Evolutionary conservation across 1,140 invertebrate species (phyloP), one percentile per base, ranked within the genome.

Genomic region (Macrosteles quadrilineatus): DNA sequence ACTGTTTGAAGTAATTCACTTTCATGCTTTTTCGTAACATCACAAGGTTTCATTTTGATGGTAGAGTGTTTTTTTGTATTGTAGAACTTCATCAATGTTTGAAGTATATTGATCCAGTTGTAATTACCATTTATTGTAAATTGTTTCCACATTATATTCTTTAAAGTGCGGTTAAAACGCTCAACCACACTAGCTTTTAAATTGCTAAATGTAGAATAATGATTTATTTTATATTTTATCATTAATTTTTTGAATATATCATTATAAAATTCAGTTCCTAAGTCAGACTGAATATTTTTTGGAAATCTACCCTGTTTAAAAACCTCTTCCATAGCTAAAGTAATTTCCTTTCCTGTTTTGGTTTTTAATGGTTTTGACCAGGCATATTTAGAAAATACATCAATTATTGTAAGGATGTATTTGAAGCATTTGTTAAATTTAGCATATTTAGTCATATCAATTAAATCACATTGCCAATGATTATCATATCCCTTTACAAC

Each of bases 321-420:
- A 11, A 50, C n/a, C 3, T 50, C 47, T 19, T n/a, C n/a, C 47
- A 50, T 50, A 11, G 47, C 47, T 50, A 19, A 9, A 50, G 47
- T 11, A 9, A 50, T 23, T 50, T 50, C 47, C 17, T 19, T n/a
- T 9, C 47, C 47, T 19, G 47, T 50, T 50, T 40, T 40, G 1
- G 17, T 3, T 40, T 4, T 45, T 25, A 45, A 19, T 30, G 40
- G 31, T 1, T 19, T 30, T 30, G 17, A 1, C 23, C 23, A 43
- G 2, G 31, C 40, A 25, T 40, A 67, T 30, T 19, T 67, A 3
- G 29, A 77, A 74, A 82, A 81, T 23, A 78, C 73, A 76, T 84
- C 79, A 72, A 82, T 81, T 23, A 78, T 74, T 21, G 75, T 77
- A 62, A 83, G 72, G 47, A 83, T 73, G 73, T 80, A 82, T 45